Evolutionary conservation across 2,888 invertebrate species (phyloP).

Genomic region (Teinopalpus imperialis): DNA sequence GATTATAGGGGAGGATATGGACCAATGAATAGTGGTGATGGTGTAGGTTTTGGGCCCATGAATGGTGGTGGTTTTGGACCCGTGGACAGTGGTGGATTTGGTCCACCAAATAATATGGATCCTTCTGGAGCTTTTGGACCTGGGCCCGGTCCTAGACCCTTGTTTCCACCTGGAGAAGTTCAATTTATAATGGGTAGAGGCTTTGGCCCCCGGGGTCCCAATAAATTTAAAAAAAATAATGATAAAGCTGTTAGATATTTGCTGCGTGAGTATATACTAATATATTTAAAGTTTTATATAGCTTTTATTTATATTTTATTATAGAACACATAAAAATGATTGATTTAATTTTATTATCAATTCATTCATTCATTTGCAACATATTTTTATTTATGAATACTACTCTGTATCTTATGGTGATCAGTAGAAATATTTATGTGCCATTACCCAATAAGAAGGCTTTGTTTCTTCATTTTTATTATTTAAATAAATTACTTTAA

Average conservation of each 20-base stretch:
- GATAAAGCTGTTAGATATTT: constrained; percentile 41
- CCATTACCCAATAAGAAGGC: too few relatives aligned
- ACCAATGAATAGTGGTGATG: constrained; percentile 32
- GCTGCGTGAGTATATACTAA: constrained; percentile 49
- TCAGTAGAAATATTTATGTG: too few relatives aligned
- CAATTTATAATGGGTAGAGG: constrained; percentile 38
- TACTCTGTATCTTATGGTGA: too few relatives aligned
- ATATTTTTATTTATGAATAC: too few relatives aligned
- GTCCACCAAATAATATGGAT: constrained; percentile 28
- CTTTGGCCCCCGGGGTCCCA: constrained; percentile 46
- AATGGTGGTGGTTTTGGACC: constrained; percentile 30
- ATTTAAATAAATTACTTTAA: too few relatives aligned
- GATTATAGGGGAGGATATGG: constrained; percentile 55
- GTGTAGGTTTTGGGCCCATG: constrained; percentile 35
- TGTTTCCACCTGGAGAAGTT: constrained; percentile 7
- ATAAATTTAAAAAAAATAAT: constrained; percentile 29
- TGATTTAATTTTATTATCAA: too few relatives aligned
- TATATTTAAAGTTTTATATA: too few relatives aligned
- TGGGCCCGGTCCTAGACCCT: constrained; percentile 6
- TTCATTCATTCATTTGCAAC: constrained; percentile 1
- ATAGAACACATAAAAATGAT: too few relatives aligned
- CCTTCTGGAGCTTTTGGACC: constrained; percentile 17
- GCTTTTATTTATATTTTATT: too few relatives aligned
- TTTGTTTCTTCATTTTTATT: too few relatives aligned
- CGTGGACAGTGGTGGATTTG: constrained; percentile 28